Percentiles rank a stretch among this genome's conserved stretches.
These are phyloP conservation scores for Drosophila repletoides DNA, from an alignment of 1,140 invertebrate genomes.

Conservation along the genomic window DNA sequence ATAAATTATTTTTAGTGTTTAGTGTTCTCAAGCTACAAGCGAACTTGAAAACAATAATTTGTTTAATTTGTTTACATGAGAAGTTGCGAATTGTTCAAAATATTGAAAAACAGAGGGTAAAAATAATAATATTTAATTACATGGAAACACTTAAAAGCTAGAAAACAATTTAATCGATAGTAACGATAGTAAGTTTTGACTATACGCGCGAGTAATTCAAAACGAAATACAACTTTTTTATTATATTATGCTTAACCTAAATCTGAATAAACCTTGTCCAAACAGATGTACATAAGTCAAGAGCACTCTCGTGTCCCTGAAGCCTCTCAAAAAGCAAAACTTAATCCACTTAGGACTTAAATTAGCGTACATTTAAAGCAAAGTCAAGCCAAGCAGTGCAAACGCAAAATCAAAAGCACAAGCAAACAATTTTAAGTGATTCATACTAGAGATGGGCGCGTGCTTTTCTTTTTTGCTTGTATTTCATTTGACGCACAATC, in stretches of 20 bases:
- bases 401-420: background rate
- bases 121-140: no score
- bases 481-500: background rate
- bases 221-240: background rate
- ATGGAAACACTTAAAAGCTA: no score
- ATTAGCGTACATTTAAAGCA: constrained; percentile 29
- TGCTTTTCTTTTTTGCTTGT: background rate
- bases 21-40: background rate
- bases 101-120: no score
- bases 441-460: no score
- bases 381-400: constrained; percentile 2
- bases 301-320: constrained; percentile 24
- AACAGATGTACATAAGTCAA: constrained; percentile 21
- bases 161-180: no score
- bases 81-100: no score
- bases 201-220: constrained; percentile 1
- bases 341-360: constrained; percentile 37
- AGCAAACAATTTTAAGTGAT: constrained; percentile 6
- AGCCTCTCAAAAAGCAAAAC: constrained; percentile 13
- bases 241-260: constrained; percentile 7
- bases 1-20: background rate
- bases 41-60: no score
- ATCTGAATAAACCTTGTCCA: constrained; percentile 22
- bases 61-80: no score
- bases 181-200: background rate